Base-by-base conservation (phyloP, 1,140 invertebrate species). In the Anastrepha obliqua region DNA sequence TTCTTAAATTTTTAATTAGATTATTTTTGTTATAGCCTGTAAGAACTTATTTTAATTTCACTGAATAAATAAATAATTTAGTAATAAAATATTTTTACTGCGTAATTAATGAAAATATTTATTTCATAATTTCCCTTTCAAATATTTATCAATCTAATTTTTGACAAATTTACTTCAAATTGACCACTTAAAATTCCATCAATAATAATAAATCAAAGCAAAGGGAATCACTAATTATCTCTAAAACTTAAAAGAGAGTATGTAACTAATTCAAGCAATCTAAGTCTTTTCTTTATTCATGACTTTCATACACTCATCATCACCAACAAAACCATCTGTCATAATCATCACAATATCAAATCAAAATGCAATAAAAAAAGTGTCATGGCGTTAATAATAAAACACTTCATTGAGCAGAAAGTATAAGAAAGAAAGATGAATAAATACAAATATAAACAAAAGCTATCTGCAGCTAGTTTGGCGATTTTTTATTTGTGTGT, bases 311-410 rank as follows among this genome's bases (percentile, higher is more conserved):
- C 51, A 81, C 51, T 81, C 74, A 81, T 81, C 44, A 74, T 81
- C 74, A 20, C 11, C 51, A n/a, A 20, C 13, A n/a, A 47, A 81
- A 29, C 20, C 74, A 81, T 81, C 17, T 81, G 74, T 81, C 74
- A 81, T 81, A 81, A 20, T 81, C 17, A 81, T 81, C 74, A 81
- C 74, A 81, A 81, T 81, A 81, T 58, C 74, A 81, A 81, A 81
- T 81, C 74, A 81, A 81, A 81, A 81, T 81, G 74, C 74, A 81
- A 81, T 81, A 81, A 81, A 81, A 58, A 81, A 81, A 81, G 74
- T 81, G 51, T 81, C 47, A 20, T 55, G 20, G 74, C 74, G 44
- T 81, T 81, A 51, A 81, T 81, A 29, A 20, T 81, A 29, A 81
- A 81, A 81, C 74, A 81, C 74, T 51, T 81, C 74, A 81, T 58